Evolutionary conservation across 2,797 vertebrate species (phyloP).

Genomic region (Falco peregrinus): DNA sequence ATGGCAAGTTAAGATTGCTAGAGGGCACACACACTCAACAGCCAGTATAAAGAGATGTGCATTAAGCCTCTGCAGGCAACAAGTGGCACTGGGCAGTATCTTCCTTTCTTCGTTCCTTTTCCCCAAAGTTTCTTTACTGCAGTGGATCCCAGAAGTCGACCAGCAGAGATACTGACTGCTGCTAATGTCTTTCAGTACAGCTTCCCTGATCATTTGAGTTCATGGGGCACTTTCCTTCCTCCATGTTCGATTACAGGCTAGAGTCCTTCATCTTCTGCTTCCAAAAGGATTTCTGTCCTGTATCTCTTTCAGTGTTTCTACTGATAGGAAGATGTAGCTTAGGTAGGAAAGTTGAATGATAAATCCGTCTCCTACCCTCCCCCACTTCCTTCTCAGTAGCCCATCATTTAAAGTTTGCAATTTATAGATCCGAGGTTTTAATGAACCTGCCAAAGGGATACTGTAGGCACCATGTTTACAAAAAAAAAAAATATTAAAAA

Average conservation of each 20-base stretch:
- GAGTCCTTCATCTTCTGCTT: not conserved
- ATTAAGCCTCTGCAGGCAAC: not conserved
- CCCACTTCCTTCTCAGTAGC: not conserved
- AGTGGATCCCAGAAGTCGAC: not conserved
- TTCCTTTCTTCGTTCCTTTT: not conserved
- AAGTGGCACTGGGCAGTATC: not conserved
- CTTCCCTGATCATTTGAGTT: not conserved
- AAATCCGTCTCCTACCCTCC: not conserved
- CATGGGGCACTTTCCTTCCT: not conserved
- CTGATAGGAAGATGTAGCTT: not conserved
- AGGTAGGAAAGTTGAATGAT: not conserved
- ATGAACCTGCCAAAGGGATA: not conserved
- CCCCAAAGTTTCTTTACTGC: not conserved
- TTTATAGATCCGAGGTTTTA: not conserved
- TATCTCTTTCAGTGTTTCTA: not conserved
- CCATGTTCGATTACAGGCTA: not conserved
- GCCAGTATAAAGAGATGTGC: not conserved
- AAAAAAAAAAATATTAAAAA: not conserved
- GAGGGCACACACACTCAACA: not conserved
- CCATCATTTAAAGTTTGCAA: not conserved
- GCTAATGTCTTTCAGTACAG: not conserved
- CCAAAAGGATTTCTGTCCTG: not conserved
- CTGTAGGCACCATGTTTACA: not conserved
- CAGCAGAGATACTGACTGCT: not conserved
- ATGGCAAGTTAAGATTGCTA: not conserved